phyloP scores from a whole-genome alignment of 2,113 vertebrate genomes.

The Litocranius walleri region DNA sequence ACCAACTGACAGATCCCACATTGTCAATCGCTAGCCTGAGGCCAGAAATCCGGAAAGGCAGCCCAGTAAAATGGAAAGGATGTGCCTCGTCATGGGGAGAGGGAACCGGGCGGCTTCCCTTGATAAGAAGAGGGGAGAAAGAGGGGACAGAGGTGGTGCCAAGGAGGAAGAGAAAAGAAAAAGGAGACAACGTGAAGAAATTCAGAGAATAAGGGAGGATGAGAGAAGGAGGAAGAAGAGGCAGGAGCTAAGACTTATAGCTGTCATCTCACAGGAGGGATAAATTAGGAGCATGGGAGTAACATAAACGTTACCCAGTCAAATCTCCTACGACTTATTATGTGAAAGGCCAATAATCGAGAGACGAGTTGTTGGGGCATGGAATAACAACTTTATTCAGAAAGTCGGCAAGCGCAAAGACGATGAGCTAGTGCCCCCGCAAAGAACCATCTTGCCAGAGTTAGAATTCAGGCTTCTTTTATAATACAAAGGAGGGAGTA shows the following conservation, averaged over 20 bases:
- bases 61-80: neutral
- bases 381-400: neutral
- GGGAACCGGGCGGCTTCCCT: neutral
- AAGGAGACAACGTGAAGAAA: neutral
- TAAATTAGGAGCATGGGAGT: neutral
- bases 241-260: neutral
- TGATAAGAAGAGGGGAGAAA: neutral
- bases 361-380: neutral
- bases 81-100: neutral
- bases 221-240: neutral
- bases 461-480: neutral
- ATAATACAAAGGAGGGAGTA: neutral
- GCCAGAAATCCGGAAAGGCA: neutral
- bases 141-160: neutral
- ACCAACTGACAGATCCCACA: neutral
- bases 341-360: neutral
- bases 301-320: neutral
- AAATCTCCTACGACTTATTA: fast-evolving
- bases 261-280: neutral
- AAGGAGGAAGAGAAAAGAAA: neutral
- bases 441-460: neutral
- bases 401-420: neutral
- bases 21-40: neutral
- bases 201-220: neutral
- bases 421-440: fast-evolving